Evolutionary conservation across 2,888 invertebrate species (phyloP), one percentile per base, ranked within the genome.

Genomic region (Diogma glabrata): DNA sequence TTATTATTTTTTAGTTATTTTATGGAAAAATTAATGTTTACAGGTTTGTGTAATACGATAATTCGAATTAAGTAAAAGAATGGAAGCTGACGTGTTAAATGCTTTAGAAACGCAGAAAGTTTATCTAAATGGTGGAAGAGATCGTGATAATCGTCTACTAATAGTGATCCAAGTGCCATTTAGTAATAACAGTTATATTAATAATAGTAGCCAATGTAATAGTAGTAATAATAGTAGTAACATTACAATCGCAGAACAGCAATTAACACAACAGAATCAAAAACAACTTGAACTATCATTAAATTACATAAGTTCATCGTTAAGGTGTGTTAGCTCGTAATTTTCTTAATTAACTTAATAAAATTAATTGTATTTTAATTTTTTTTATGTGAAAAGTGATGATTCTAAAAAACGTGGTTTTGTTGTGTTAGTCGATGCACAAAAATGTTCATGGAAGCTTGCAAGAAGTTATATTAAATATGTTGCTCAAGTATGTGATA

Each of bases 121-220:
- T 52, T 74, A 75, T 63, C 66, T 82, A 56, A 79, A 82, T 52
- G 83, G 84, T 57, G 79, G 82, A 57, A 72, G 77, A 55, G 83
- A 83, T 69, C 75, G 76, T 53, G 77, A 79, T 56, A 78, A 77
- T 50, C 75, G 77, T 55, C 78, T 82, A 50, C 67, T 83, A 59
- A 69, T 83, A 57, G 68, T 81, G 57, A 73, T 82, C 55, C 75
- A 75, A 59, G 74, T 81, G 54, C 77, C 80, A 53, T 66, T 72
- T 52, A 80, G 81, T 60, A 71, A 76, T 53, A 72, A 73, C n/a
- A n/a, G n/a, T n/a, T n/a, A n/a, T n/a, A n/a, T n/a, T n/a, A n/a
- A n/a, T n/a, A n/a, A n/a, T n/a, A n/a, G n/a, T n/a, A n/a, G n/a
- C n/a, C n/a, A n/a, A n/a, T n/a, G n/a, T n/a, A n/a, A n/a, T n/a